Evolutionary conservation across 2,113 vertebrate genomes (phyloP).

Genomic region (Calidris pugnax): DNA sequence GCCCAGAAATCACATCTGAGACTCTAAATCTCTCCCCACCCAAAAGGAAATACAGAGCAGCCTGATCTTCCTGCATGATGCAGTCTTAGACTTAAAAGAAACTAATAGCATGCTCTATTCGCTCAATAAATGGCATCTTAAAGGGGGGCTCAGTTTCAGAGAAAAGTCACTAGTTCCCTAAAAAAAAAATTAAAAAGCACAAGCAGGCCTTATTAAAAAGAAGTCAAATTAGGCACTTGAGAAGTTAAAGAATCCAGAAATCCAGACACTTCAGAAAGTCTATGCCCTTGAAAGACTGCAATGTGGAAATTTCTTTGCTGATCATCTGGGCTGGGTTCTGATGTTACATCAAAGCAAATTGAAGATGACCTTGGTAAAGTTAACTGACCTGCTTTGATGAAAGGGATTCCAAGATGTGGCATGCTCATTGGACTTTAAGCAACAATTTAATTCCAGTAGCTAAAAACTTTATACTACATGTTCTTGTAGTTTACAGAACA

Average conservation of each 20-base stretch:
- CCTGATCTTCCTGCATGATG: background rate
- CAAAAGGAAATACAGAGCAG: background rate
- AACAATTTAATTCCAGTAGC: background rate
- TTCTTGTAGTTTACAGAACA: background rate
- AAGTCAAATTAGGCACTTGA: background rate
- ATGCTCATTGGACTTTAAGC: background rate
- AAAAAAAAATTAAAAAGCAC: background rate
- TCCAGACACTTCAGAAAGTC: background rate
- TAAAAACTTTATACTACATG: background rate
- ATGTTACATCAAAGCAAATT: background rate
- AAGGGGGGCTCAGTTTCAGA: background rate
- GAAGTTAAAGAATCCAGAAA: background rate
- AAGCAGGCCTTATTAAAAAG: background rate
- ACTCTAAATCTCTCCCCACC: background rate
- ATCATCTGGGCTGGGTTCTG: background rate
- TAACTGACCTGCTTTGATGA: conserved; percentile 23
- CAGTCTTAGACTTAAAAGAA: background rate
- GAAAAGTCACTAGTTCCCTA: background rate
- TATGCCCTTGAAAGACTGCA: background rate
- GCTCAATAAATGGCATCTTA: background rate
- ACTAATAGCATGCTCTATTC: background rate
- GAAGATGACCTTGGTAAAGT: background rate
- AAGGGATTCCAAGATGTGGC: background rate
- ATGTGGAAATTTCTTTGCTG: background rate
- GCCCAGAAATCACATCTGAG: background rate